Evolutionary conservation across 2,888 invertebrate genomes (phyloP), one percentile per base, ranked within the genome.

Genomic region (Cetonia aurata): DNA sequence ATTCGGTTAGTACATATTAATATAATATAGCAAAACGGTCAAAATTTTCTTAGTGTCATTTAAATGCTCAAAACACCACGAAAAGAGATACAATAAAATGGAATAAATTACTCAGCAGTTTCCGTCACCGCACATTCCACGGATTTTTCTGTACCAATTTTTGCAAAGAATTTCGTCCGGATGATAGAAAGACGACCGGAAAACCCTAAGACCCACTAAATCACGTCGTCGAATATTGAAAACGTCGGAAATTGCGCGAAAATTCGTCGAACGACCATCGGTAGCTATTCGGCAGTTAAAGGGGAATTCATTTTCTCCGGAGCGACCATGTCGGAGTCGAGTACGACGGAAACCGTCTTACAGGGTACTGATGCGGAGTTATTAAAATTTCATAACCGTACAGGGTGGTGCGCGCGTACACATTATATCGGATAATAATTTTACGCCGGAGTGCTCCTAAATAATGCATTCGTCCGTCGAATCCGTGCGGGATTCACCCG

Each of bases 361-460:
- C 57, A 8, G 42, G 42, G 37, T 42, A 42, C 42, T 19, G 42
- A 57, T 57, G 12, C n/a, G 42, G 1, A 10, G 37, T 42, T 42
- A 57, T 57, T 57, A 57, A 57, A 57, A 57, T 57, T 42, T 57
- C 12, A 57, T 57, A 57, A 48, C 48, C 6, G 37, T 37, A 8
- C 4, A 37, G 37, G 8, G 4, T 3, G 41, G 42, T 19, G 42
- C 33, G 56, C 56, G 41, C 41, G 9, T 41, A 41, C 37, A 56
- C 33, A 44, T 9, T 57, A 42, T 42, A 57, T 57, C 19, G 57
- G 57, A 17, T 57, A 57, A 42, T 57, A 57, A 57, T 57, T 57
- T 55, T 57, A 41, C 57, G 42, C 13, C 41, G 4, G 57, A 56
- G 42, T 57, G 42, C 42, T 42, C 42, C 17, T 57, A 57, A 42